phyloP scores from a whole-genome alignment of 2,113 vertebrate species.

The Myocastor coypus region DNA sequence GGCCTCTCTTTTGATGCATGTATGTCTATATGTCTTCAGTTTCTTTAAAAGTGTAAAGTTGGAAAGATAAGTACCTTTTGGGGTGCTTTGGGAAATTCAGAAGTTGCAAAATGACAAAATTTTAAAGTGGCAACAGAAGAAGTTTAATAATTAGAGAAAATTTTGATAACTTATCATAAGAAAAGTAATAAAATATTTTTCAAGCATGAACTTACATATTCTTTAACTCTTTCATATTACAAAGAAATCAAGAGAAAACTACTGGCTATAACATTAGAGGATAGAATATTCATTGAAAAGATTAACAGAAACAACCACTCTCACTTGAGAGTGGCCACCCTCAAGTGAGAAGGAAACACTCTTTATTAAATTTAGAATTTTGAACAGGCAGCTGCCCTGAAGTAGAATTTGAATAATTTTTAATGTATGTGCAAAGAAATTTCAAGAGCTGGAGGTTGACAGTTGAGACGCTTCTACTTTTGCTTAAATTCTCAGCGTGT shows the following conservation, averaged over 20 bases:
- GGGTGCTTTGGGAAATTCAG: background rate
- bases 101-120: background rate
- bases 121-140: background rate
- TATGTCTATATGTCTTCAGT: background rate
- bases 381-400: background rate
- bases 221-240: background rate
- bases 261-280: background rate
- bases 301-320: background rate
- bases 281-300: background rate
- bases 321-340: background rate
- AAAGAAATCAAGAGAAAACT: background rate
- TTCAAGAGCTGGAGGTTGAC: background rate
- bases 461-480: background rate
- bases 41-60: background rate
- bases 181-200: background rate
- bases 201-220: background rate
- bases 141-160: background rate
- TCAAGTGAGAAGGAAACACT: background rate
- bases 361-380: background rate
- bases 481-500: background rate
- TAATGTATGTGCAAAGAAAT: conserved; percentile 1
- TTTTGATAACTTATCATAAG: background rate
- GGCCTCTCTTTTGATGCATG: background rate
- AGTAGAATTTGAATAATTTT: background rate
- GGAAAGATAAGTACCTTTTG: background rate